Evolutionary conservation across 2,113 vertebrate genomes (phyloP).

Genomic region (Dromaius novaehollandiae): DNA sequence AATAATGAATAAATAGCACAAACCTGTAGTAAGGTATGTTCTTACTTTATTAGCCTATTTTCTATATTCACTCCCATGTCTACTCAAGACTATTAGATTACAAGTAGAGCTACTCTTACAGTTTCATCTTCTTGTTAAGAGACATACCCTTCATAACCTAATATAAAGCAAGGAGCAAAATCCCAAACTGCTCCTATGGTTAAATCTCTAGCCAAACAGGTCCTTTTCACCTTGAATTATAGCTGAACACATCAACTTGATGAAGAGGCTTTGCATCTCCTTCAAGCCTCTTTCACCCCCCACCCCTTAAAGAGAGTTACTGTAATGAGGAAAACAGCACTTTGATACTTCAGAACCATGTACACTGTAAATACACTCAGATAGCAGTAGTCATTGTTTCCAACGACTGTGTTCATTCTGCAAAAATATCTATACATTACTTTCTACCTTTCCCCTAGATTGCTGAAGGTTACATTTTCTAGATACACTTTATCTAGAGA

Average conservation of each 20-base stretch:
- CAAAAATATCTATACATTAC: background rate
- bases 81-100: background rate
- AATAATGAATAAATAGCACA: background rate
- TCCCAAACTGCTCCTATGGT: background rate
- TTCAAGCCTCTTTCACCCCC: background rate
- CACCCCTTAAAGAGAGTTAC: background rate
- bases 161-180: background rate
- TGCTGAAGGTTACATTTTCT: background rate
- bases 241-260: background rate
- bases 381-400: background rate
- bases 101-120: background rate
- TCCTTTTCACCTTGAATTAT: background rate
- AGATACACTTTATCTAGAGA: background rate
- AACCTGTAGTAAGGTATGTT: background rate
- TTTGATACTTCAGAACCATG: background rate
- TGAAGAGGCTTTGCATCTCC: background rate
- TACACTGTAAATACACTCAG: background rate
- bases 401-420: background rate
- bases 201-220: background rate
- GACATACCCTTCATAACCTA: background rate
- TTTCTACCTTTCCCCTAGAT: background rate
- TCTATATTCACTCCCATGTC: background rate
- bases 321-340: background rate
- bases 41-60: background rate
- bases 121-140: background rate